Base-by-base conservation (phyloP, 1,140 invertebrate species). In the Sycobia sp. region DNA sequence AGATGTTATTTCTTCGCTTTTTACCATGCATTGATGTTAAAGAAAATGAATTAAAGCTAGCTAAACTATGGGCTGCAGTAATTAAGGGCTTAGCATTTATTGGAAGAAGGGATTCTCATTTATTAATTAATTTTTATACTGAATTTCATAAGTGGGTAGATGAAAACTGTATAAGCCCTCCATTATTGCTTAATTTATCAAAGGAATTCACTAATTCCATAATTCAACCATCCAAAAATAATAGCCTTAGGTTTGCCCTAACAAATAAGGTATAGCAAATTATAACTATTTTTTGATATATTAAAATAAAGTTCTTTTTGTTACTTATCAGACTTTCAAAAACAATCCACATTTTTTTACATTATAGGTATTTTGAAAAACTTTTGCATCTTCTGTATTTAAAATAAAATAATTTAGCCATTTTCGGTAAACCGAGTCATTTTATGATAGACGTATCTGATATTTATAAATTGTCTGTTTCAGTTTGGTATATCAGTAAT, bases 1-100 rank as follows among this genome's bases (percentile, higher is more conserved):
- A 87, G 85, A 84, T 82, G 67, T 74, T 88, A 43, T 72, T 88
- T 43, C 73, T 87, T 27, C 80, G 87, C 66, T 78, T 88, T 62
- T 77, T 88, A 70, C 82, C 85, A 25, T 84, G 79, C 25, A 69
- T 85, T 58, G 77, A 74, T 50, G 71, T 77, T 14, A 77, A 71
- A n/a, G 75, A 81, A 57, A 76, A 83, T 68, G 73, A 75, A 39
- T 71, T 67, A 54, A 73, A 85, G 49, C 73, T 84, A 9, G 80
- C 76, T 71, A 80, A 79, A 59, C 69, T 86, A 13, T 86, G 85
- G 85, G 74, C 73, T 46, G 80, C 74, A 20, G 73, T 86, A 38
- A 80, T 86, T n/a, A 76, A 78, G 47, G 82, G 83, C 27, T 69
- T 86, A 32, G 78, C 80, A 39, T 75, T 82, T 49, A 78, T 82